Evolutionary conservation across 2,113 vertebrate species (phyloP), one percentile per base, ranked within the genome.

Genomic region (Excalfactoria chinensis): DNA sequence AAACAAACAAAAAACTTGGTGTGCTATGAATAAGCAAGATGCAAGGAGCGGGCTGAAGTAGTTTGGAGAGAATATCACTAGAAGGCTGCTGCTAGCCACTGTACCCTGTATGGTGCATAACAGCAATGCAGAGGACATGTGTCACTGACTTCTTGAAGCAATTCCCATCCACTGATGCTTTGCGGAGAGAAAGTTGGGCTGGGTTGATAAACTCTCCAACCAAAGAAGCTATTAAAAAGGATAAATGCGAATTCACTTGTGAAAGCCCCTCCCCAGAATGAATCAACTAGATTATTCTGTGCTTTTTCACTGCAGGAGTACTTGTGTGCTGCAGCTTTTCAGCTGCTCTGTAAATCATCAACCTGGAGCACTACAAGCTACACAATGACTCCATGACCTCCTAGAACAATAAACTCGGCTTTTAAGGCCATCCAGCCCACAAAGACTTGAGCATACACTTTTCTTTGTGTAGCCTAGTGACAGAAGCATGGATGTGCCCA

Each of bases 311-410:
- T 56, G 82, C 40, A 85, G 64, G 83, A 89, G 80, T 91, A 91
- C 11, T 4, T 44, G 19, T 34, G 18, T 60, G 51, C 64, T 77
- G 56, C 82, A 80, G 64, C 68, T 72, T 26, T 75, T 66, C 32
- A 71, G 51, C 63, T 76, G 46, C 35, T 77, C 87, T 89, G 82
- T 93, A 93, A 94, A 94, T 94, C 78, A 93, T 91, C 82, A 89
- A 7, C 84, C 53, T 19, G 43, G 75, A 66, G 30, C 43, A 32
- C 68, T 70, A 68, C 68, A 89, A 56, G 68, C 82, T 66, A 37
- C 22, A 9, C 22, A 75, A 71, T 0, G 28, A 64, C 55, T 91
- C n/a, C 11, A 13, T 11, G 75, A 60, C 82, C 75, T 92, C 71
- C 82, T 78, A 71, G 64, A 62, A 70, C 60, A 83, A 59, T 71